Base-by-base conservation (phyloP, 2,113 vertebrate genomes). In the Pyxicephalus adspersus region DNA sequence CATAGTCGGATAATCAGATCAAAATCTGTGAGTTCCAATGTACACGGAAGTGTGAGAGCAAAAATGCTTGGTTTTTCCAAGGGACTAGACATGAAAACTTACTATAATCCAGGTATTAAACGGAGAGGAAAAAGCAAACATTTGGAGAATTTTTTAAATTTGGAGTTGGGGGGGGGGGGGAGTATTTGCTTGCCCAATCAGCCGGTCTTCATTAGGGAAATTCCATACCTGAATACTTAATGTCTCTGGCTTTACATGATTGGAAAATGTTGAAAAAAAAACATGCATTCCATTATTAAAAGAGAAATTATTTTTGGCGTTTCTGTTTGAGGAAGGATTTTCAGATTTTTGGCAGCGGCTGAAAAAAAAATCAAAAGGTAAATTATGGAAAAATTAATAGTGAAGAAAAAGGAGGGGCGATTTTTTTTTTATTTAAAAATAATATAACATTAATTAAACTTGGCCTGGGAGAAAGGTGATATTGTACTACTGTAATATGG, bases 181-280 rank as follows among this genome's bases (percentile, higher is more conserved):
- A 50, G 34, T 19, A 64, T 63, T 9, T 65, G 25, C 60, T 55
- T 34, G 31, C 29, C 29, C 45, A 34, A 71, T 71, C 77, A 61
- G 16, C 65, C 55, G 57, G 51, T 80, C 25, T 72, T 64, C 58
- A 71, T 80, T 72, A 54, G 55, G 66, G 55, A 71, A 70, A 66
- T 80, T 80, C 77, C 77, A 80, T 51, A 70, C 65, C 29, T 80
- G 77, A 71, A 80, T 61, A 23, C 18, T 61, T 72, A 20, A 72
- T 72, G 18, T 26, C 28, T 72, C 67, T 64, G 57, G 67, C 78
- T 70, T 34, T 29, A 63, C 57, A 61, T 29, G 25, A 51, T 55
- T 45, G 31, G 29, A 60, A 38, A 54, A 60, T 70, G 23, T 4
- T n/a, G n/a, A n/a, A 50, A 51, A 50, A 55, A 67, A 71, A 58